phyloP scores from a whole-genome alignment of 2,797 vertebrate species.

The Muraenolepis orangiensis region DNA sequence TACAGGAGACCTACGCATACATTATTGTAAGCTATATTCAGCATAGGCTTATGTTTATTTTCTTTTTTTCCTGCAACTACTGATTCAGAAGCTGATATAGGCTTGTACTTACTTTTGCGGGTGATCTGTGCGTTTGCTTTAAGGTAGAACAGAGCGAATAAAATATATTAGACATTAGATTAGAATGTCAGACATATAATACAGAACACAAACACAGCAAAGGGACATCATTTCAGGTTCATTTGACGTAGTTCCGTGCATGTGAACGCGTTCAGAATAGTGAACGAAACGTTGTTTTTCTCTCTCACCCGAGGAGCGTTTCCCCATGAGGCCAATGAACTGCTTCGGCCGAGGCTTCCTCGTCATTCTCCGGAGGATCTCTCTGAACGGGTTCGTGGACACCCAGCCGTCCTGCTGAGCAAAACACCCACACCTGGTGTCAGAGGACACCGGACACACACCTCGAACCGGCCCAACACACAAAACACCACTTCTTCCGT shows the following conservation, averaged over 20 bases:
- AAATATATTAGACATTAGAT: background rate
- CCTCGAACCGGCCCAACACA: too few relatives aligned
- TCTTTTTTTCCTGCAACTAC: too few relatives aligned
- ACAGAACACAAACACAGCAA: background rate
- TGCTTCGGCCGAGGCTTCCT: slow-evolving; percentile 90
- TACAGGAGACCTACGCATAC: background rate
- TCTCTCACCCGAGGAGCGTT: slow-evolving; percentile 83
- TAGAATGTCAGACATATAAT: background rate
- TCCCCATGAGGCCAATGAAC: slow-evolving; percentile 97
- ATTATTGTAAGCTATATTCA: background rate
- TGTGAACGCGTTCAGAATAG: too few relatives aligned
- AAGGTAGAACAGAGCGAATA: slow-evolving; percentile 20
- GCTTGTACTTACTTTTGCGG: slow-evolving; percentile 78
- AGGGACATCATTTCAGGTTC: background rate
- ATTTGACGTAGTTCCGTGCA: too few relatives aligned
- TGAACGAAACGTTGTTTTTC: too few relatives aligned
- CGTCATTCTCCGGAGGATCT: slow-evolving; percentile 88
- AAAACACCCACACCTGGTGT: too few relatives aligned
- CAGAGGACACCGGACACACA: too few relatives aligned
- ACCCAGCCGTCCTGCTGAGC: slow-evolving; percentile 81
- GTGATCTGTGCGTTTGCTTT: slow-evolving; percentile 78
- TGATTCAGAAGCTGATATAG: slow-evolving; percentile 25
- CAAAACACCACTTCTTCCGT: too few relatives aligned
- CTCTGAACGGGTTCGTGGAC: slow-evolving; percentile 78
- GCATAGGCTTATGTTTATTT: background rate